Base-by-base conservation (phyloP, 2,797 vertebrate species). In the Darevskia mixta region DNA sequence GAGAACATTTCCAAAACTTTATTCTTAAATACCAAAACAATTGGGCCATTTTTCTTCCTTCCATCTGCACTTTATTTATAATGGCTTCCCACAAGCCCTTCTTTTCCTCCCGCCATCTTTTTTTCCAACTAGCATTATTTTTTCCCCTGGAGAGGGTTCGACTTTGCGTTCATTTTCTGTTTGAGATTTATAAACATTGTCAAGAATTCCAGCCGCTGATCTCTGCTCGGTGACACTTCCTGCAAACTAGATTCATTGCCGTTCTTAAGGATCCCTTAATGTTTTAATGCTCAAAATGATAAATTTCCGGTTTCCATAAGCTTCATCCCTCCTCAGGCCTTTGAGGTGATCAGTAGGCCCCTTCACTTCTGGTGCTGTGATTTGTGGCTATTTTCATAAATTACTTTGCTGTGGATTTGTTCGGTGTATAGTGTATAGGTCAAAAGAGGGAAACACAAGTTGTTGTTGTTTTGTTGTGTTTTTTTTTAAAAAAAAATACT, bases 231-330 rank as follows among this genome's bases (percentile, higher is more conserved):
- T 93, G 97, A 97, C 95, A 92, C 93, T 88, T 93, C 27, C 73
- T 88, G 15, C 78, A 86, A 90, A 89, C 95, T 95, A 97, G 97
- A 97, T 97, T 97, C 96, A 97, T 95, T 93, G 96, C 95, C 76
- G 88, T 96, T 97, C 95, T 96, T 97, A 93, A 96, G 55, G 95
- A 95, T 91, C 94, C 94, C 96, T 97, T 97, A 97, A 96, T 96
- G 96, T 97, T 97, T 97, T 97, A 96, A 96, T 96, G 95, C 96
- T 94, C 90, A 79, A 66, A 89, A 95, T 96, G 94, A 97, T 97
- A 97, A 97, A 97, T 97, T 96, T 64, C 93, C n/a, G 85, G 95
- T 96, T 96, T 94, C 95, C 94, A 92, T 96, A 93, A 92, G 94
- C 95, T 94, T 93, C 96, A 86, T 95, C 94, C 96, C 95, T 92